Percentiles rank a stretch among this genome's conserved stretches.
These are phyloP conservation scores for Microtus agrestis DNA, from an alignment of 2,797 vertebrate genomes.

Conservation along the genomic window DNA sequence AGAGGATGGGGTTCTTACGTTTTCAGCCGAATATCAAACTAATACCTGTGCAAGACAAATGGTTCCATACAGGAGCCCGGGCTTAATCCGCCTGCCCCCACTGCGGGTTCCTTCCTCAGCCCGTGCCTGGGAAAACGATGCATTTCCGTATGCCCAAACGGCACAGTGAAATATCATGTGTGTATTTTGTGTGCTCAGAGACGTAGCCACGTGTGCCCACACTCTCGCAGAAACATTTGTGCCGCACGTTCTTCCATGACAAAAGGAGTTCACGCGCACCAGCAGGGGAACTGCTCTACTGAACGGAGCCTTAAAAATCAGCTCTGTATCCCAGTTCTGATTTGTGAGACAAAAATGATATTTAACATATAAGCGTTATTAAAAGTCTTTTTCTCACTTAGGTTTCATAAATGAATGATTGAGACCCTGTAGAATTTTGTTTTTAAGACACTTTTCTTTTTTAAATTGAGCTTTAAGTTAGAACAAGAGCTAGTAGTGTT, in stretches of 20 bases:
- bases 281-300: neutral
- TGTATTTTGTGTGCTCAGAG: conserved; percentile 15
- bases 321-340: neutral
- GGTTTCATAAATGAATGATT: conserved; percentile 2
- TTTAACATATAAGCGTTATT: conserved; percentile 5
- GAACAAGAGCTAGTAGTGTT: neutral
- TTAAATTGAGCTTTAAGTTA: neutral
- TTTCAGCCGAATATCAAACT: conserved; percentile 51
- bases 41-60: conserved; percentile 62
- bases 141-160: conserved; percentile 40
- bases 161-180: conserved; percentile 40
- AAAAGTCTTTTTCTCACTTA: neutral
- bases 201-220: neutral
- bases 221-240: neutral
- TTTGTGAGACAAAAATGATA: conserved; percentile 21
- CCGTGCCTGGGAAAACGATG: conserved; percentile 36
- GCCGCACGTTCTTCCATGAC: conserved; percentile 2
- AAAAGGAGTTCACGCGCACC: neutral
- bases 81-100: conserved; percentile 44
- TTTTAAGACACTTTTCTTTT: neutral
- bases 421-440: neutral
- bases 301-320: conserved; percentile 47
- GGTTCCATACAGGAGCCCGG: neutral
- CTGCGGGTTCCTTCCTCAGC: conserved; percentile 55
- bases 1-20: conserved; percentile 68